Base-by-base conservation (phyloP, 2,797 vertebrate genomes). In the Aotus griseimembra region DNA sequence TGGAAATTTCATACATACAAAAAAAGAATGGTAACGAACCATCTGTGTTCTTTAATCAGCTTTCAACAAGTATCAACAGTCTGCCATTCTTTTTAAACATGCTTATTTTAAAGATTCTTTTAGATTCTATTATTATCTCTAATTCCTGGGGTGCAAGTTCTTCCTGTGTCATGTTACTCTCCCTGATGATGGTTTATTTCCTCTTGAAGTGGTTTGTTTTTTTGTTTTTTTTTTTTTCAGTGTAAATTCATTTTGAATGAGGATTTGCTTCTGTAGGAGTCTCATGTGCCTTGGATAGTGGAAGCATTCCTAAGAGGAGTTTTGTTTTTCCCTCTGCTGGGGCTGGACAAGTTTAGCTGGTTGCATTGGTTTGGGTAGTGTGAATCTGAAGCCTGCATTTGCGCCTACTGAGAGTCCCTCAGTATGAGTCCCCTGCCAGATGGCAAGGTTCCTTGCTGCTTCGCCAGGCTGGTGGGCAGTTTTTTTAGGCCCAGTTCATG, bases 221-320 rank as follows among this genome's bases (percentile, higher is more conserved):
- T 41, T 57, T 70, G 50, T 50, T 57, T 1, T 44, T 46, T 55
- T 22, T 50, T 70, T 61, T 52, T 61, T n/a, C 80, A 58, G 9
- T 4, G 13, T 77, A 64, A 82, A 12, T n/a, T 91, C 52, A 50
- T 93, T 96, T 95, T 86, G 58, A 86, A 50, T 70, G 33, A 50
- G 72, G 41, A 50, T 93, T 90, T 93, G n/a, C 88, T 97, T 97
- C 55, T 61, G 7, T 87, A 67, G 80, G n/a, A 93, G 30, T 87
- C 57, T 48, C 48, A 28, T 44, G 36, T 95, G 82, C 50, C 87
- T 86, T 93, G 48, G 41, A 22, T 90, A 28, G 39, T 70, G 15
- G 73, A 83, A 28, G 15, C 82, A 70, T 77, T 85, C 58, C 50
- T 88, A 39, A 39, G 67, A 57, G 57, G 50, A 82, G 30, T 80